Conservation (phyloP, 2,113 vertebrate species). For the Neodontobutis hainanensis region DNA sequence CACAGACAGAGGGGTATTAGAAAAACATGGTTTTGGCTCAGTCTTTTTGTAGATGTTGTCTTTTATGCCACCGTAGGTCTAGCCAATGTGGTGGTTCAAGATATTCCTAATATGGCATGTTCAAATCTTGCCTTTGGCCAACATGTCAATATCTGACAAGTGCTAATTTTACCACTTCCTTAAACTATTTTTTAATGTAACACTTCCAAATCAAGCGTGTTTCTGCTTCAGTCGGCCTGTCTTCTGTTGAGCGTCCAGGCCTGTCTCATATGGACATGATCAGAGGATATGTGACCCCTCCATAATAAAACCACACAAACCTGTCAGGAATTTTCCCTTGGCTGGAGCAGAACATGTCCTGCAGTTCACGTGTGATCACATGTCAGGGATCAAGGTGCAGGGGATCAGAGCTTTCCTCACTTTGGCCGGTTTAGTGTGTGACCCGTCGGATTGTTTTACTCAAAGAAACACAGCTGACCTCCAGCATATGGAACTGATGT, state of each 20-base stretch:
- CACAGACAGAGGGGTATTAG: too few relatives aligned
- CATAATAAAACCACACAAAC: conserved; percentile 24
- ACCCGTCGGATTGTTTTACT: conserved; percentile 50
- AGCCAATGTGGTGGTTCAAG: too few relatives aligned
- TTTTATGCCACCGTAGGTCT: too few relatives aligned
- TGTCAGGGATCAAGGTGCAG: conserved; percentile 55
- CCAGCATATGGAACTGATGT: conserved; percentile 14
- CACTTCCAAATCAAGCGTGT: conserved; percentile 17
- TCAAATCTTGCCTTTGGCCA: too few relatives aligned
- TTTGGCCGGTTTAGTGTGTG: conserved; percentile 28
- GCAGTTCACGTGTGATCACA: conserved; percentile 23
- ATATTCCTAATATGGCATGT: too few relatives aligned
- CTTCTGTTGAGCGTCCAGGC: not conserved
- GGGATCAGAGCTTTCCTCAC: conserved; percentile 43
- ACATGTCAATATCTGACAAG: too few relatives aligned
- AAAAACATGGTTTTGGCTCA: too few relatives aligned
- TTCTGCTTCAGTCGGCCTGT: not conserved
- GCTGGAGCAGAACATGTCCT: conserved; percentile 33
- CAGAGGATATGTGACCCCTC: conserved; percentile 29
- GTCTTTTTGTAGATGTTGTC: too few relatives aligned
- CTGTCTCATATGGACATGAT: conserved; percentile 48
- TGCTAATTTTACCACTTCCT: too few relatives aligned
- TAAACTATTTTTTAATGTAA: not conserved
- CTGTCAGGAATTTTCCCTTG: conserved; percentile 37
- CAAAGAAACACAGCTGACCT: conserved; percentile 29